Evolutionary conservation across 2,888 invertebrate species (phyloP).

Genomic region (Agriopis aurantiaria): DNA sequence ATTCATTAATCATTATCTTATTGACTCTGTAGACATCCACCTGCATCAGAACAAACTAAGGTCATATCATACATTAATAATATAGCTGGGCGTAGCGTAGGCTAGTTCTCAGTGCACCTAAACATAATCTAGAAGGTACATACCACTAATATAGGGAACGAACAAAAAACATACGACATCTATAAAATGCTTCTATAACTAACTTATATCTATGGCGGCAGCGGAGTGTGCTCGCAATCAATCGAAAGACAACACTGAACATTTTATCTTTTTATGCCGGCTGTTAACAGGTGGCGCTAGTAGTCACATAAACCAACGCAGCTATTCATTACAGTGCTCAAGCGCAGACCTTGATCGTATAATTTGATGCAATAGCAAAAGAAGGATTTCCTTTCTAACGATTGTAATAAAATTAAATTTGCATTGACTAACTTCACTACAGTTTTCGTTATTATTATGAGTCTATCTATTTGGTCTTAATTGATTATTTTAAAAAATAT

Average conservation of each 20-base stretch:
- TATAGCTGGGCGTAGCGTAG: background rate
- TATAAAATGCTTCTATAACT: constrained; percentile 29
- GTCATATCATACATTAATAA: constrained; percentile 27
- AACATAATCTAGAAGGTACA: constrained; percentile 4
- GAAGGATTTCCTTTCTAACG: constrained; percentile 17
- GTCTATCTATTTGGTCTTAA: background rate
- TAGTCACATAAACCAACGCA: background rate
- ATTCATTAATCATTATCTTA: background rate
- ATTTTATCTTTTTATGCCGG: background rate
- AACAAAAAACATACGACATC: constrained; percentile 36
- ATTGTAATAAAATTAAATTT: constrained; percentile 15
- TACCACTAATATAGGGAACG: background rate
- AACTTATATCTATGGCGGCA: background rate
- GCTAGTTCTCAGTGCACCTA: constrained; percentile 10
- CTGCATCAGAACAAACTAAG: constrained; percentile 21
- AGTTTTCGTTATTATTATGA: background rate
- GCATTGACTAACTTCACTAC: constrained; percentile 9
- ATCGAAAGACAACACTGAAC: background rate
- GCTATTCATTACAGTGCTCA: constrained; percentile 3
- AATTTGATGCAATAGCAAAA: constrained; percentile 20
- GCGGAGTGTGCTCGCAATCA: background rate
- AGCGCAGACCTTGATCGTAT: constrained; percentile 24
- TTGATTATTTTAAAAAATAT: background rate
- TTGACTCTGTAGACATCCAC: background rate
- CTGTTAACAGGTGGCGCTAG: constrained; percentile 33